These are phyloP conservation scores for Philopedon plagiatum DNA, from an alignment of 2,888 invertebrate species.

Conservation along the genomic window DNA sequence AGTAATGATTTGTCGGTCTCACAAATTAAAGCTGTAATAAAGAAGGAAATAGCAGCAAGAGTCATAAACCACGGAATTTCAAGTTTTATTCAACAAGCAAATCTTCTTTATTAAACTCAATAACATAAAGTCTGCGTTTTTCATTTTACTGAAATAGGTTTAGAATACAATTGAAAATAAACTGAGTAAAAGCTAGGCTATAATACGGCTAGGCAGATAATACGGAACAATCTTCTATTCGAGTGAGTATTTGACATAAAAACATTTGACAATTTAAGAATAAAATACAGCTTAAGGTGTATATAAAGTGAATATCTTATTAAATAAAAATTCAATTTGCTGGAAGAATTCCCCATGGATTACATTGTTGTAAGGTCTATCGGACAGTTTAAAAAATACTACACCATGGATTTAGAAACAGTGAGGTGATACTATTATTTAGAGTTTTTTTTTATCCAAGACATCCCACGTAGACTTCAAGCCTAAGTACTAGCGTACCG, in stretches of 20 bases:
- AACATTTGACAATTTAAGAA: too few relatives aligned
- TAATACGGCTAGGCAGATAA: slow-evolving; percentile 19
- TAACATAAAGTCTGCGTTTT: slow-evolving; percentile 7
- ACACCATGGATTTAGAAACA: too few relatives aligned
- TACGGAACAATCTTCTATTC: slow-evolving; percentile 11
- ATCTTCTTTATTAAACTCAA: slow-evolving; percentile 24
- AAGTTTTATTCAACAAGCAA: slow-evolving; percentile 20
- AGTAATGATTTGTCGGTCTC: background rate
- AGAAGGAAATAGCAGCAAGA: background rate
- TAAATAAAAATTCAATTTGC: too few relatives aligned
- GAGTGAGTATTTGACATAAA: background rate
- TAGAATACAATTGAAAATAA: slow-evolving; percentile 24
- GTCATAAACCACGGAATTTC: background rate
- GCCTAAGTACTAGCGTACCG: too few relatives aligned
- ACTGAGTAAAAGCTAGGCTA: slow-evolving; percentile 6
- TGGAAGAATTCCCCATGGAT: too few relatives aligned
- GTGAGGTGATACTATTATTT: too few relatives aligned
- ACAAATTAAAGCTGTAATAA: background rate
- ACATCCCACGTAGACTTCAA: too few relatives aligned
- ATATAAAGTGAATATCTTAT: too few relatives aligned
- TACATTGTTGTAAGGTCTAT: too few relatives aligned
- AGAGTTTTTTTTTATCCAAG: too few relatives aligned
- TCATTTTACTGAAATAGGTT: slow-evolving; percentile 8
- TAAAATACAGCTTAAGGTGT: too few relatives aligned
- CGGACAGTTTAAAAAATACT: too few relatives aligned